These are phyloP conservation scores for Psittacula echo DNA, from an alignment of 2,797 vertebrate genomes.

Conservation along the genomic window DNA sequence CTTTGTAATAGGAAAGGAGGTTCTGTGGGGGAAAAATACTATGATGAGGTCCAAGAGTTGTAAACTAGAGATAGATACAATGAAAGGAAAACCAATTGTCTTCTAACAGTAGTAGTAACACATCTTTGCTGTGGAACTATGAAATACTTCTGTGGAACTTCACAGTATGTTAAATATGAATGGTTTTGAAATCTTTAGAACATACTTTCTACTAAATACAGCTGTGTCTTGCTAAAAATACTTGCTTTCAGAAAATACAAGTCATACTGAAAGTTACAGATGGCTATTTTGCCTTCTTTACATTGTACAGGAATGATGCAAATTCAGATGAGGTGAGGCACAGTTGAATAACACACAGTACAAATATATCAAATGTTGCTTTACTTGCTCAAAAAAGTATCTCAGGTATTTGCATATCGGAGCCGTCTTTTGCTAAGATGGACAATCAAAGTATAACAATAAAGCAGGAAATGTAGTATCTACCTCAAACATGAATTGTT, in stretches of 20 bases:
- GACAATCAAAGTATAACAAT: accelerated
- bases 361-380: background rate
- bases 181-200: background rate
- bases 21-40: background rate
- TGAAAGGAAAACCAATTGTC: background rate
- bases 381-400: background rate
- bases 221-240: background rate
- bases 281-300: background rate
- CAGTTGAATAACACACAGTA: background rate
- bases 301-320: background rate
- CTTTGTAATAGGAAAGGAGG: background rate
- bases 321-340: background rate
- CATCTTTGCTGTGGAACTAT: background rate
- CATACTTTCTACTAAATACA: background rate
- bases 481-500: accelerated
- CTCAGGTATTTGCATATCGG: background rate
- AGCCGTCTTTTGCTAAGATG: background rate
- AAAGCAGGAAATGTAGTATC: accelerated
- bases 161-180: accelerated
- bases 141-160: background rate
- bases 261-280: background rate
- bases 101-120: background rate
- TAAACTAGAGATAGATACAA: background rate
- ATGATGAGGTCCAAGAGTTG: background rate
- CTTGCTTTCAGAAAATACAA: background rate